A percentile compares a stretch with the other conserved stretches of the same genome.
These are phyloP conservation scores for Semibalanus balanoides DNA, from an alignment of 1,140 invertebrate species.

Conservation along the genomic window DNA sequence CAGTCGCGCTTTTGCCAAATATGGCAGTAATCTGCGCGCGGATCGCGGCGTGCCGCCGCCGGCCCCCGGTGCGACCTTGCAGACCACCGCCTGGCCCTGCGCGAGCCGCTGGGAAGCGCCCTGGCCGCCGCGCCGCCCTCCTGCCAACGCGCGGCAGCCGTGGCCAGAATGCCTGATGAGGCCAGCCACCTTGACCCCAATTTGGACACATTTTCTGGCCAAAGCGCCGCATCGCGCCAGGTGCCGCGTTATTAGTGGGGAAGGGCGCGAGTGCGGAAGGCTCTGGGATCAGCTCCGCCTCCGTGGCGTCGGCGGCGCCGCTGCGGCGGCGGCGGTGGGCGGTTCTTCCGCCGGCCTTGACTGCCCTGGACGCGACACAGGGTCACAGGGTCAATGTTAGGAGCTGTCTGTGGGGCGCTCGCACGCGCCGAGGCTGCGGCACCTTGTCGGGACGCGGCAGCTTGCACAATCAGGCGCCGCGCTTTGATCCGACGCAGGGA, in stretches of 20 bases:
- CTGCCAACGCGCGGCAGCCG: background rate
- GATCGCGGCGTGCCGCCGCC: background rate
- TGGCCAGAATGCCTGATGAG: background rate
- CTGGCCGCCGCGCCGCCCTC: background rate
- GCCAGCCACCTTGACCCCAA: background rate
- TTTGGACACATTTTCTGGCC: background rate
- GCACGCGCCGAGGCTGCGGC: no score
- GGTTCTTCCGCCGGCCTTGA: background rate
- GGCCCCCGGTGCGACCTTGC: background rate
- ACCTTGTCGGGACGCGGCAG: no score
- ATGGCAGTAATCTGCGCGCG: background rate
- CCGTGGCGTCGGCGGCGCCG: no score
- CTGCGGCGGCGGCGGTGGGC: no score
- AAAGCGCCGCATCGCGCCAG: background rate
- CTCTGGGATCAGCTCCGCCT: no score
- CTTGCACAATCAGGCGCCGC: no score
- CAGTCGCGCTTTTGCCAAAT: background rate
- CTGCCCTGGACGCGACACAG: no score
- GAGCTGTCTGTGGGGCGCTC: no score
- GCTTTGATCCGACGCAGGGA: no score
- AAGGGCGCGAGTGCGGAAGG: no score
- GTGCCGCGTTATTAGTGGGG: background rate
- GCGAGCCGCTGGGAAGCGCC: background rate
- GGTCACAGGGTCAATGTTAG: background rate
- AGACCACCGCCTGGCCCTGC: background rate